Conservation (phyloP, 2,113 vertebrate species). For the Cheilinus undulatus region DNA sequence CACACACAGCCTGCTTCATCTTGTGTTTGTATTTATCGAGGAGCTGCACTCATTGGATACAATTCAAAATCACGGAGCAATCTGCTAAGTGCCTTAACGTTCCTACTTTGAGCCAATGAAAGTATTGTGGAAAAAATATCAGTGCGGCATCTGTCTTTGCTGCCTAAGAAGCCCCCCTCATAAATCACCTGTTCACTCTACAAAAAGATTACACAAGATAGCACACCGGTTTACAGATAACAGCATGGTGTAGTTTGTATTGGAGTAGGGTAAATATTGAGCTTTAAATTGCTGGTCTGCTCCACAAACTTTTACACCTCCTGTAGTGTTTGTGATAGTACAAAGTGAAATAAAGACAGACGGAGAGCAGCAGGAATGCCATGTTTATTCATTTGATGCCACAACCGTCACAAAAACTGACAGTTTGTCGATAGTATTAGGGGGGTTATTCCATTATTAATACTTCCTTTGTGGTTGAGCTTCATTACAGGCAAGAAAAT, state of each 20-base stretch:
- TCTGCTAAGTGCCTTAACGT: conserved; percentile 62
- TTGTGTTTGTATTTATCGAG: conserved; percentile 60
- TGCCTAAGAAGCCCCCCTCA: conserved; percentile 63
- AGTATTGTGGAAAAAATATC: conserved; percentile 52
- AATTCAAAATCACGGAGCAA: conserved; percentile 66
- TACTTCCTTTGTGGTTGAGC: conserved; percentile 42
- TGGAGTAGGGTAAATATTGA: conserved; percentile 65
- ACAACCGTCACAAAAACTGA: conserved; percentile 49
- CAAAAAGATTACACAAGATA: conserved; percentile 61
- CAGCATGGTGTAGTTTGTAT: conserved; percentile 65
- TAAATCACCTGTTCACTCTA: conserved; percentile 73
- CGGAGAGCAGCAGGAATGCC: conserved; percentile 41
- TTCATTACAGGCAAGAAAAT: conserved; percentile 34
- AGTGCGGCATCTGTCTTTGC: conserved; percentile 56
- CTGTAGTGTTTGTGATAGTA: conserved; percentile 49
- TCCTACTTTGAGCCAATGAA: conserved; percentile 65
- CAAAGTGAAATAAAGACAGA: conserved; percentile 50
- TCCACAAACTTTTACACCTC: conserved; percentile 38
- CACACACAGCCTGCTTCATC: conserved; percentile 25
- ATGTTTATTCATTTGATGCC: conserved; percentile 59
- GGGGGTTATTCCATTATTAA: conserved; percentile 7
- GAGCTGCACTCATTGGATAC: conserved; percentile 58
- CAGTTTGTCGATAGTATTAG: conserved; percentile 44
- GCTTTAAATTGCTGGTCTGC: conserved; percentile 58
- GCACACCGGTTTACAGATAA: conserved; percentile 61